Conservation (phyloP, 1,140 invertebrate species). For the Pseudomyrmex cubaensis region DNA sequence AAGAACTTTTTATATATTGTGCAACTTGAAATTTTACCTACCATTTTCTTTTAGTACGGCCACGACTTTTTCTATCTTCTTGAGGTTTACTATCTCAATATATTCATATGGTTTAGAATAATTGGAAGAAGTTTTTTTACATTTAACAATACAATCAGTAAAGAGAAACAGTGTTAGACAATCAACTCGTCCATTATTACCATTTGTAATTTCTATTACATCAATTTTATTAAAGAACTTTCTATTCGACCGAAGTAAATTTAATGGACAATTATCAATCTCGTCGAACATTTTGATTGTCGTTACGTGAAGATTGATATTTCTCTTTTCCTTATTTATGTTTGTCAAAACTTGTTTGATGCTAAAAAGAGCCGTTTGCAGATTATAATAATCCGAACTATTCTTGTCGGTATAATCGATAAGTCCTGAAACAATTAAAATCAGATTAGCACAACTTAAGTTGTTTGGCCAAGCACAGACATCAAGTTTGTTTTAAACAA, state of each 20-base stretch:
- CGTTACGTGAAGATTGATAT: constrained; percentile 96
- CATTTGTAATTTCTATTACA: constrained; percentile 95
- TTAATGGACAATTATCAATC: constrained; percentile 98
- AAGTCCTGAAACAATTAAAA: constrained; percentile 89
- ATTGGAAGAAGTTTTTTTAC: constrained; percentile 92
- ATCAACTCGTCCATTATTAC: constrained; percentile 93
- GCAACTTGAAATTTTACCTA: constrained; percentile 74
- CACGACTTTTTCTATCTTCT: constrained; percentile 95
- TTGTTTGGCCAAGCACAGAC: not conserved
- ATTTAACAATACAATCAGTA: constrained; percentile 96
- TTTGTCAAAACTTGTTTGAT: constrained; percentile 97
- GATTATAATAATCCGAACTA: constrained; percentile 93
- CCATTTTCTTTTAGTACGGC: constrained; percentile 95
- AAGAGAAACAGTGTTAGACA: constrained; percentile 96
- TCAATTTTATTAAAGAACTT: constrained; percentile 95
- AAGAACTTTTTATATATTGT: not conserved
- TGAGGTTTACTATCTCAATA: constrained; percentile 94
- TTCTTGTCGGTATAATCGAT: constrained; percentile 94
- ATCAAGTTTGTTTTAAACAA: constrained; percentile 1
- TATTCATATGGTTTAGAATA: constrained; percentile 95
- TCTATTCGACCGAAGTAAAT: constrained; percentile 96
- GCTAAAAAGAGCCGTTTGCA: constrained; percentile 93
- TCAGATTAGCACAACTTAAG: not conserved
- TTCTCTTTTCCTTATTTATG: constrained; percentile 98
- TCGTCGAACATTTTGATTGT: constrained; percentile 99